Base-by-base conservation (phyloP, 92 coral and sea anemone species). In the Palythoa caribaeorum region DNA sequence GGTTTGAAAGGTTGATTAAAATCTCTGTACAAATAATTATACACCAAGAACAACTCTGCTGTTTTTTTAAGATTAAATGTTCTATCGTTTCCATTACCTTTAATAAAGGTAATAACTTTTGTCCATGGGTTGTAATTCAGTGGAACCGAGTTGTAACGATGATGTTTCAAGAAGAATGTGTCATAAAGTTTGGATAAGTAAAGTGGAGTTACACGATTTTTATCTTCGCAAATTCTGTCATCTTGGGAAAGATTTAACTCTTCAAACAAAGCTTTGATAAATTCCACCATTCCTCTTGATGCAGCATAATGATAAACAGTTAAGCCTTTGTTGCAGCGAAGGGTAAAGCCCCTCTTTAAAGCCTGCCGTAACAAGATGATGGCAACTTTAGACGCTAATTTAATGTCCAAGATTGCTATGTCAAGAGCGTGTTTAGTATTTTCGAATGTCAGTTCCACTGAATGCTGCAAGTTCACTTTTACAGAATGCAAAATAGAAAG, bases 301-400 rank as follows among this genome's bases (percentile, higher is more conserved):
- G 85, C 85, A 9, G 85, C 85, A 80, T 80, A 80, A 44, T 80
- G 85, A 8, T 80, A 80, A 1, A 80, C 17, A 9, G 85, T 80
- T 13, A 80, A 9, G 20, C 38, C 40, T 62, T 39, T 47, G 8
- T 63, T n/a, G 40, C 84, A 79, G 28, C 51, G 84, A 57, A 57
- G 72, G 1, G 73, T 13, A 62, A 79, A 79, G 1, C 84, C 84
- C 1, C 17, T 60, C 52, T 1, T 62, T 11, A 79, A 48, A 40
- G 71, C 52, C 16, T 59, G 38, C 14, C 17, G 57, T 57, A 79
- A 20, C 1, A 79, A 47, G 0, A 40, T 38, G 14, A 47, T 62
- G 1, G 73, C 84, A 60, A 48, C 73, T 60, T 79, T 79, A 13
- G 84, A 57, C 39, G 84, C 84, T 2, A 79, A 20, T 16, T 59